Percentiles rank a stretch among this genome's conserved stretches.
Conservation (phyloP, 2,797 vertebrate genomes). For the Sebastes alutus region DNA sequence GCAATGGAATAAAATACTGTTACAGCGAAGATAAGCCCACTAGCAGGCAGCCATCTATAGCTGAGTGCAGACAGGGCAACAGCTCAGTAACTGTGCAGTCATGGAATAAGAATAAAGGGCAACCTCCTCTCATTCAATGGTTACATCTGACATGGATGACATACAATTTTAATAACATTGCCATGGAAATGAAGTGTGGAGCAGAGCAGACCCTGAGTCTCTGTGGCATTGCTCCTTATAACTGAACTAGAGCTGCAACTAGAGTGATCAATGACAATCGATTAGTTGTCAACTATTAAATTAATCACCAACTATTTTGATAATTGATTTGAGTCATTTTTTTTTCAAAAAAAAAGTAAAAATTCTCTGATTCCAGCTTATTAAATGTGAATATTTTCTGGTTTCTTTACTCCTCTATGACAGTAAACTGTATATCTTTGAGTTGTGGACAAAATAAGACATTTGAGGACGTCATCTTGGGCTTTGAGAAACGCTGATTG, state of each 20-base stretch:
- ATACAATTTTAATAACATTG: conserved; percentile 32
- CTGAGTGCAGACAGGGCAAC: conserved; percentile 50
- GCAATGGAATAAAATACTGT: conserved; percentile 65
- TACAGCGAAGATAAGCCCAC: conserved; percentile 60
- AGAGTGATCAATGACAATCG: too few relatives aligned
- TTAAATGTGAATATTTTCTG: too few relatives aligned
- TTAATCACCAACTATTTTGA: too few relatives aligned
- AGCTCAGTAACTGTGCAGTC: conserved; percentile 32
- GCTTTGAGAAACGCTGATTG: too few relatives aligned
- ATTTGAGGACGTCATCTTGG: too few relatives aligned
- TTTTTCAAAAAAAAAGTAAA: too few relatives aligned
- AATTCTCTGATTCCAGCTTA: too few relatives aligned
- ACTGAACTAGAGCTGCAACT: background rate
- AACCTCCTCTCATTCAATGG: conserved; percentile 14
- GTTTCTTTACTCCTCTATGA: too few relatives aligned
- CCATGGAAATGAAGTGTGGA: conserved; percentile 7
- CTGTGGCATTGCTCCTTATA: background rate
- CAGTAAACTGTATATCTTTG: too few relatives aligned
- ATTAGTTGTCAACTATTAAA: too few relatives aligned
- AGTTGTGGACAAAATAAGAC: too few relatives aligned
- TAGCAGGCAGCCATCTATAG: conserved; percentile 34
- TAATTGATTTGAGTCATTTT: too few relatives aligned
- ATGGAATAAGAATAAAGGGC: conserved; percentile 16
- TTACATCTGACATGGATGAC: conserved; percentile 15
- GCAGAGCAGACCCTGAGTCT: background rate